Base-by-base conservation (phyloP, 2,113 vertebrate species). In the Myocastor coypus region DNA sequence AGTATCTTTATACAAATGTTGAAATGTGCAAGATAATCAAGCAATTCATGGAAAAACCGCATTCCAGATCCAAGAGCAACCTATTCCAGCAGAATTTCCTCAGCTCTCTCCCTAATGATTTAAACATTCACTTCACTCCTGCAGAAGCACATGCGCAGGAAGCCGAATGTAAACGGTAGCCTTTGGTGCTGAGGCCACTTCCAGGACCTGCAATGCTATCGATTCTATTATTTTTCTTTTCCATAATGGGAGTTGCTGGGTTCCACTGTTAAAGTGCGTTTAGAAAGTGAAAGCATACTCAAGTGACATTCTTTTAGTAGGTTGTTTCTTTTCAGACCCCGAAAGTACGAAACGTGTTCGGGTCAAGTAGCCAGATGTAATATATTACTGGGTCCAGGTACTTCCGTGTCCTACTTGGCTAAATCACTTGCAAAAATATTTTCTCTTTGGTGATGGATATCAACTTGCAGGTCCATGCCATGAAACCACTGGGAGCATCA, bases 51-150 rank as follows among this genome's bases (percentile, higher is more conserved):
- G 96, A 97, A 98, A 98, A 98, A 97, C 87, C 94, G 80, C 77
- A 96, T 88, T 92, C 86, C 89, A 93, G 91, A 80, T 97, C 95
- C 80, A 97, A 96, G 96, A 90, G 86, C 1, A 1, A 89, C 66
- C 68, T 89, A 97, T 97, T 97, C 93, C 96, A 98, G 96, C 92
- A 97, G 95, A 97, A 97, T 96, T 96, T 97, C 96, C 93, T 98
- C 96, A 94, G 93, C 97, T 97, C 50, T 92, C 90, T 97, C 93
- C 96, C 83, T 98, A 94, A 98, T 98, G 93, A 92, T 92, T 98
- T 97, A 96, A 98, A 95, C 97, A 98, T 97, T 84, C 95, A 96
- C 85, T 97, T 97, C 96, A 97, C n/a, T 96, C 84, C 89, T 95
- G 83, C 50, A 94, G 61, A 97, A 97, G 19, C 57, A 91, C 83